Evolutionary conservation across 1,140 invertebrate genomes (phyloP).

Genomic region (Platyura marginata): DNA sequence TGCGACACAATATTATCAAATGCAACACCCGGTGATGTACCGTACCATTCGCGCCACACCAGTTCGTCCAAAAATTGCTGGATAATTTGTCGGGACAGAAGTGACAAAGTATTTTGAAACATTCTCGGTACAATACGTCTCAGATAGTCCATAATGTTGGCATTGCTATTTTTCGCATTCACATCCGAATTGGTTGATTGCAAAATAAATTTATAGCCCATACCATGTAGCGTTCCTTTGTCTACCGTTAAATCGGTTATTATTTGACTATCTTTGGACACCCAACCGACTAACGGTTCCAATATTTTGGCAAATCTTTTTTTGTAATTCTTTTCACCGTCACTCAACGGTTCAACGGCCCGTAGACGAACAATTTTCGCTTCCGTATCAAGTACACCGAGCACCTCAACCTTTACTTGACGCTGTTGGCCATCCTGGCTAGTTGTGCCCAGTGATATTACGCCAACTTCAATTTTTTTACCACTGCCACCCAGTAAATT

Average conservation of each 20-base stretch:
- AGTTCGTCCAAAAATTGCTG: constrained; percentile 80
- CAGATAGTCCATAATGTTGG: constrained; percentile 72
- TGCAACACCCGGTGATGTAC: constrained; percentile 48
- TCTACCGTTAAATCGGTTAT: constrained; percentile 69
- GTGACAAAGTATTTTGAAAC: constrained; percentile 74
- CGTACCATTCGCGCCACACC: constrained; percentile 57
- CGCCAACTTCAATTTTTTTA: constrained; percentile 55
- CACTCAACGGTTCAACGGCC: constrained; percentile 59
- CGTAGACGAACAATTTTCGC: constrained; percentile 56
- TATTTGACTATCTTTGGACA: constrained; percentile 54
- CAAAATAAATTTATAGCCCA: constrained; percentile 57
- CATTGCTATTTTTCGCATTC: constrained; percentile 39
- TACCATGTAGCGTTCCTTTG: constrained; percentile 47
- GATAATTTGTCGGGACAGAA: constrained; percentile 65
- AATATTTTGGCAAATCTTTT: constrained; percentile 59
- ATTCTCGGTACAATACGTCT: constrained; percentile 68
- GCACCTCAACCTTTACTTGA: constrained; percentile 74
- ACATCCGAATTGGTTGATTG: constrained; percentile 45
- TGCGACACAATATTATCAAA: constrained; percentile 67
- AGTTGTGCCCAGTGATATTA: constrained; percentile 76
- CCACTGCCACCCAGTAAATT: constrained; percentile 45
- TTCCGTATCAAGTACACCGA: constrained; percentile 61
- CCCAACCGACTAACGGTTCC: constrained; percentile 56
- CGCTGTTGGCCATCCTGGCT: constrained; percentile 63
- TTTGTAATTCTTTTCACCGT: constrained; percentile 57